Conservation (phyloP, 1,140 invertebrate genomes). For the Meloidogyne hapla region DNA sequence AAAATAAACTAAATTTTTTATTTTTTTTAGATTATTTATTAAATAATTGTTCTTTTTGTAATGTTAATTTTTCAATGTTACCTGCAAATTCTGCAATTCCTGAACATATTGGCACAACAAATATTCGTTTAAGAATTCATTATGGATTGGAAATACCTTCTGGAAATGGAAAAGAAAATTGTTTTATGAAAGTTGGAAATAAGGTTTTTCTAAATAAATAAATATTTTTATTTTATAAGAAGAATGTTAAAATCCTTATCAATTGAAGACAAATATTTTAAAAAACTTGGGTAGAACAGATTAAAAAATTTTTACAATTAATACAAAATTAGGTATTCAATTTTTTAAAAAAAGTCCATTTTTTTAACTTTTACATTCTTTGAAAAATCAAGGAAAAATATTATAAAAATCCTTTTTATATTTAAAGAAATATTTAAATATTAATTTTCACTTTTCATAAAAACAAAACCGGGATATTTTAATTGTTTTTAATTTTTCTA, state of each 20-base stretch:
- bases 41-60: constrained; percentile 34
- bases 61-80: constrained; percentile 36
- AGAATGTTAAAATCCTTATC: too few species aligned
- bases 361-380: too few species aligned
- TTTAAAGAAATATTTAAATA: constrained; percentile 1
- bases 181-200: constrained; percentile 34
- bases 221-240: too few species aligned
- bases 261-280: too few species aligned
- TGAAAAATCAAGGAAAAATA: too few species aligned
- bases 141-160: constrained; percentile 31
- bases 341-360: too few species aligned
- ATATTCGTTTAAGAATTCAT: constrained; percentile 27
- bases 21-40: constrained; percentile 14
- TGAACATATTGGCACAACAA: constrained; percentile 31
- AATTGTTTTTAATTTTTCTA: too few species aligned
- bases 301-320: too few species aligned
- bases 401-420: too few species aligned
- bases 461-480: too few species aligned
- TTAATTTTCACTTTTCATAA: background rate
- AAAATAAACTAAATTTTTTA: background rate
- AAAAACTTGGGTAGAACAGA: too few species aligned
- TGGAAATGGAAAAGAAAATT: constrained; percentile 17
- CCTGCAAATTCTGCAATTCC: constrained; percentile 26
- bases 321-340: too few species aligned
- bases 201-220: constrained; percentile 14